phyloP scores from a whole-genome alignment of 1,140 invertebrate genomes.

The Drosophila tropicalis region DNA sequence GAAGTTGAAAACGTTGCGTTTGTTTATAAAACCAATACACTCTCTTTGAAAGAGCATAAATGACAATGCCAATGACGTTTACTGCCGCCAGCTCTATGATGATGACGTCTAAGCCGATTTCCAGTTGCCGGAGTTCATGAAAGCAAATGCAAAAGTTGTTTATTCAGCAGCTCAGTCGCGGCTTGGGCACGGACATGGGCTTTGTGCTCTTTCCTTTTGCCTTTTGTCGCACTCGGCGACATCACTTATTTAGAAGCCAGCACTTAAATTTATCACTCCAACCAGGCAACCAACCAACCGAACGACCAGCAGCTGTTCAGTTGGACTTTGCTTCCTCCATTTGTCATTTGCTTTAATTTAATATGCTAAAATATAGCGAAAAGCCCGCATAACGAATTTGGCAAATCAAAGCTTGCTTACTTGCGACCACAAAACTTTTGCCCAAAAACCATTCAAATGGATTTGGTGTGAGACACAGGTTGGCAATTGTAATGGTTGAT shows the following conservation, averaged over 20 bases:
- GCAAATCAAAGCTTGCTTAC: constrained; percentile 65
- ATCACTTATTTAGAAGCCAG: constrained; percentile 73
- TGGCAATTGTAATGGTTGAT: neutral
- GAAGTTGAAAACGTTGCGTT: neutral
- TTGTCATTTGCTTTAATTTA: constrained; percentile 76
- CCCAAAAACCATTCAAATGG: constrained; percentile 50
- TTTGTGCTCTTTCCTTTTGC: constrained; percentile 43
- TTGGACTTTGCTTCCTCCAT: constrained; percentile 30
- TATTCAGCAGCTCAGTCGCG: constrained; percentile 75
- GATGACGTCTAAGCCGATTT: constrained; percentile 66
- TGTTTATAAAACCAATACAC: constrained; percentile 8
- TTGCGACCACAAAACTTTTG: constrained; percentile 65
- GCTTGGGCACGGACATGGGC: constrained; percentile 43
- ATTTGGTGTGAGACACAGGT: constrained; percentile 20
- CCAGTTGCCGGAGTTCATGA: constrained; percentile 61
- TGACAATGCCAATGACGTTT: constrained; percentile 49
- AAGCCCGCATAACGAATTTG: constrained; percentile 52
- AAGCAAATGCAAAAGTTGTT: constrained; percentile 77
- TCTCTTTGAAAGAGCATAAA: constrained; percentile 36
- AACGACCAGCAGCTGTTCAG: constrained; percentile 37
- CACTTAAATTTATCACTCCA: constrained; percentile 76
- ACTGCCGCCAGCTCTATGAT: constrained; percentile 13
- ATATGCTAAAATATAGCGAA: constrained; percentile 75
- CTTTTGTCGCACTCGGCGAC: constrained; percentile 26
- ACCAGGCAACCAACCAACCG: constrained; percentile 3